Base-by-base conservation (phyloP, 2,888 invertebrate species). In the Oxyteleia sp. region DNA sequence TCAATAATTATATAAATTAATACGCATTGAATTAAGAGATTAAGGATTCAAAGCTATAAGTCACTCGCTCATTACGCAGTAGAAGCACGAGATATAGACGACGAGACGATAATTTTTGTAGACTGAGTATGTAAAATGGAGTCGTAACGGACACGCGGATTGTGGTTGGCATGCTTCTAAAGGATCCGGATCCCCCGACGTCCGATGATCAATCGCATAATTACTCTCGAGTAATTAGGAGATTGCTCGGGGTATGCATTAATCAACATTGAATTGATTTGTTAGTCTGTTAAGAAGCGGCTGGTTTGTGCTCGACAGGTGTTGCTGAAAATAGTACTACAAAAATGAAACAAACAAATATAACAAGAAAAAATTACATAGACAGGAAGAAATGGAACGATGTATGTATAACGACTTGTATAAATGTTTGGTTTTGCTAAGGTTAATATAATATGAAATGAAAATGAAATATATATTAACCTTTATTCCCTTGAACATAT, bases 221-320 rank as follows among this genome's bases (percentile, higher is more conserved):
- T 91, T 90, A 89, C 88, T 87, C 75, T 61, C 71, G 87, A 88
- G 87, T 89, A 91, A 90, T 90, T 89, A 87, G 87, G 82, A 86
- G 89, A 89, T 90, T 86, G 89, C 85, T 84, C 85, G 74, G 49
- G 74, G 74, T 82, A 86, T 69, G 82, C 89, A 91, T 92, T 90
- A 88, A 91, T 91, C 90, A 90, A 88, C 86, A 90, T 89, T 85
- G 87, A 90, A 92, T 92, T 91, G 91, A 92, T 91, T 91, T 88
- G 91, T 90, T 89, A 89, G 81, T 53, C 61, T 66, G 64, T 72
- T 72, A 75, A 88, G 89, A 63, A 68, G 79, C 43, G 63, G 68
- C 68, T 7, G 55, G 74, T 20, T 83, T 63, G 57, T 72, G 80
- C 86, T 87, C 87, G 85, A 87, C 89, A 86, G 86, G 84, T 82